phyloP scores from a whole-genome alignment of 2,113 vertebrate genomes.

The Gracilinanus agilis region DNA sequence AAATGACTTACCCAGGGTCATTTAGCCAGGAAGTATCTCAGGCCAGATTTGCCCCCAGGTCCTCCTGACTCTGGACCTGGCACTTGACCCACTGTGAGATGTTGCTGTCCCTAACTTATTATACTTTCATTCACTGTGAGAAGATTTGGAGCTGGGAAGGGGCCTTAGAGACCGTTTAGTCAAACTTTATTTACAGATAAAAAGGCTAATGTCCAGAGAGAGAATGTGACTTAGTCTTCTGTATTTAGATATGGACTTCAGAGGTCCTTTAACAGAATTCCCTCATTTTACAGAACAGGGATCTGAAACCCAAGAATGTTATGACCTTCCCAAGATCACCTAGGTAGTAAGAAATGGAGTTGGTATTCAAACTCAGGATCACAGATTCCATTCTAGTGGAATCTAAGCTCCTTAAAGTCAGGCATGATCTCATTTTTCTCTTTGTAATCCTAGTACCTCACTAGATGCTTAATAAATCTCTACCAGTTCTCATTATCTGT shows the following conservation, averaged over 20 bases:
- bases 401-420: background rate
- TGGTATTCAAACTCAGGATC: background rate
- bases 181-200: no score
- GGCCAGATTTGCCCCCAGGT: background rate
- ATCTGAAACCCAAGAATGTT: background rate
- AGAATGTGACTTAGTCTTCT: no score
- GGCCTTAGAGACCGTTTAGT: background rate
- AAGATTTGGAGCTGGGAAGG: background rate
- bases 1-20: background rate
- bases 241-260: background rate
- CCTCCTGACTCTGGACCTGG: background rate
- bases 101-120: background rate
- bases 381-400: background rate
- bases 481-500: background rate
- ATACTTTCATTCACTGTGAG: no score
- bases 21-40: background rate
- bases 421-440: background rate
- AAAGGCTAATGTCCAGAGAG: no score
- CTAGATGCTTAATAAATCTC: background rate
- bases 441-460: background rate
- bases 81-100: background rate
- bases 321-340: background rate
- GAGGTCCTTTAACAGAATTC: background rate
- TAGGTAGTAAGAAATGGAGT: background rate
- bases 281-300: background rate